Evolutionary conservation across 1,140 invertebrate species (phyloP).

Genomic region (Drosophila mayri): DNA sequence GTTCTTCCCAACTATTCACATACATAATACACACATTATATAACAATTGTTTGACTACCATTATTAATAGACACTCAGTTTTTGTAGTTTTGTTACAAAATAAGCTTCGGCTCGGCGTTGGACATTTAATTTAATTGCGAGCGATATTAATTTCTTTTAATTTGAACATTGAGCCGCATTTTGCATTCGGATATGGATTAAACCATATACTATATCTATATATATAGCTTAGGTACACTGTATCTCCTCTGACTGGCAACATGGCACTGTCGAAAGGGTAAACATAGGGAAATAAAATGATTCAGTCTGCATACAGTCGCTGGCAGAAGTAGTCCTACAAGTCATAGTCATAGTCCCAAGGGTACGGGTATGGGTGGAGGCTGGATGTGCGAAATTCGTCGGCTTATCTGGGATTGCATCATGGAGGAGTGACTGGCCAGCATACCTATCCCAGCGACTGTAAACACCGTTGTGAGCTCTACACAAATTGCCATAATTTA

Average conservation of each 20-base stretch:
- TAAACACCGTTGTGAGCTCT: slow-evolving; percentile 44
- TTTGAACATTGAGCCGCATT: slow-evolving; percentile 34
- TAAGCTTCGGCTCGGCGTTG: slow-evolving; percentile 50
- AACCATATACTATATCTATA: background rate
- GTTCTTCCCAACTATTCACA: slow-evolving; percentile 34
- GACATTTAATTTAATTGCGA: slow-evolving; percentile 65
- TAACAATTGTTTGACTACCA: slow-evolving; percentile 55
- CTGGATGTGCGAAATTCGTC: slow-evolving; percentile 8
- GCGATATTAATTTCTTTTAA: slow-evolving; percentile 14
- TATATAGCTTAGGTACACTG: slow-evolving; percentile 19
- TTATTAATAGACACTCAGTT: slow-evolving; percentile 43
- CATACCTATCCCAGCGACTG: slow-evolving; percentile 43
- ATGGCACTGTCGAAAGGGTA: slow-evolving; percentile 11
- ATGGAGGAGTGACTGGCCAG: slow-evolving; percentile 27
- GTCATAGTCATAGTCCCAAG: slow-evolving; percentile 14
- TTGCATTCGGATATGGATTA: slow-evolving; percentile 9
- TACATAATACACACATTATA: slow-evolving; percentile 53
- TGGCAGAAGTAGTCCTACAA: slow-evolving; percentile 27
- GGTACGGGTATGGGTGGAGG: background rate
- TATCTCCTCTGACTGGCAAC: slow-evolving; percentile 31
- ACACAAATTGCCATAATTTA: slow-evolving; percentile 51
- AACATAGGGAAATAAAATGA: slow-evolving; percentile 42
- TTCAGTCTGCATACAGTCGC: slow-evolving; percentile 40
- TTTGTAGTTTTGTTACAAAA: slow-evolving; percentile 51
- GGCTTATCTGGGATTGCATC: slow-evolving; percentile 34